Percentiles rank a stretch among this genome's conserved stretches.
Evolutionary conservation across 2,797 vertebrate species (phyloP).

Genomic region (Esox lucius): DNA sequence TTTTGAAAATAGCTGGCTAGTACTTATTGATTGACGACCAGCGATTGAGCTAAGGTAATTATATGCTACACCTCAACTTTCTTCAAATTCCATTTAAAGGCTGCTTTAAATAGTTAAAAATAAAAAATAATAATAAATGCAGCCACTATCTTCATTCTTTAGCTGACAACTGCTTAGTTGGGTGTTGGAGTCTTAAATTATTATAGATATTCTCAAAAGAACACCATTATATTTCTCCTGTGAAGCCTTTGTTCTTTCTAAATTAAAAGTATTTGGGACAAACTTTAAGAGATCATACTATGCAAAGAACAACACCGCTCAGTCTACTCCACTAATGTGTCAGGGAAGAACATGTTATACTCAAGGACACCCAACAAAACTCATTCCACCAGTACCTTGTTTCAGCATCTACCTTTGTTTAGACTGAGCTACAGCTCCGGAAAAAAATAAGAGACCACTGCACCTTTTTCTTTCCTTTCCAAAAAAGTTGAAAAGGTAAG

Average conservation of each 20-base stretch:
- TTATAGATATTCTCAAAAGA: conserved; percentile 14
- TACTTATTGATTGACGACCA: too few relatives aligned
- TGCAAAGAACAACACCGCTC: neutral
- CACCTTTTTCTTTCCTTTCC: too few relatives aligned
- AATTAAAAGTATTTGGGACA: neutral
- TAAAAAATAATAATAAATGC: too few relatives aligned
- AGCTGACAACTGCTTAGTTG: neutral
- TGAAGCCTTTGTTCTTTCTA: conserved; percentile 2
- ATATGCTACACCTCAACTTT: too few relatives aligned
- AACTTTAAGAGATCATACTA: conserved; percentile 8
- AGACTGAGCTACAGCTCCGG: too few relatives aligned
- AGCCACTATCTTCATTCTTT: neutral
- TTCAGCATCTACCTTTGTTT: neutral
- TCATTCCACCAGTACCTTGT: conserved; percentile 1
- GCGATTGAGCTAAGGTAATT: too few relatives aligned
- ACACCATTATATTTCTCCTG: neutral
- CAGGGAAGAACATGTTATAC: neutral
- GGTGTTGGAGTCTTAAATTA: neutral
- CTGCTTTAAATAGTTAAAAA: too few relatives aligned
- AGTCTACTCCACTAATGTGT: neutral
- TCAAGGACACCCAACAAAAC: conserved; percentile 2
- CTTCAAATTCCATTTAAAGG: too few relatives aligned
- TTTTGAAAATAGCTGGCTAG: too few relatives aligned
- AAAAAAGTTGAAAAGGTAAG: too few relatives aligned
- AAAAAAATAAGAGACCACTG: too few relatives aligned